Conservation (phyloP, 2,888 invertebrate species). For the Mesorhabditis spiculigera region DNA sequence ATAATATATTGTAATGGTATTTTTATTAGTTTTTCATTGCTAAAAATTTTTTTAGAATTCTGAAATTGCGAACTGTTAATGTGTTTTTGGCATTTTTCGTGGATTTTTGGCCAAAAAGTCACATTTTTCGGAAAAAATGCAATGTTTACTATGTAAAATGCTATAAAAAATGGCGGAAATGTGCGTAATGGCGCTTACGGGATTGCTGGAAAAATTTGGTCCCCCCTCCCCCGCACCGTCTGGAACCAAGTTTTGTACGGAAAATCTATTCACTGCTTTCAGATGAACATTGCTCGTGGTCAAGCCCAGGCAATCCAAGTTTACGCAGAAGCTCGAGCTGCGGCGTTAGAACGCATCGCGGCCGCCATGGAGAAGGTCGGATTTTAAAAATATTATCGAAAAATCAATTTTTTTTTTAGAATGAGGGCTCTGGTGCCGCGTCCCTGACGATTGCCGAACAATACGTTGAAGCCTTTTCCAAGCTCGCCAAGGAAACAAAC, state of each 20-base stretch:
- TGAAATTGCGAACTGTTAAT: neutral
- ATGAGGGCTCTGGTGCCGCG: constrained; percentile 71
- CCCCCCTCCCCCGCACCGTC: too few relatives aligned
- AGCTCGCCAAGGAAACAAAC: constrained; percentile 86
- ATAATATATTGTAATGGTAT: too few relatives aligned
- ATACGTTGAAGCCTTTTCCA: constrained; percentile 88
- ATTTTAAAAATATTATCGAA: neutral
- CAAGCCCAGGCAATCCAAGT: constrained; percentile 86
- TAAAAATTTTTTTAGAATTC: too few relatives aligned
- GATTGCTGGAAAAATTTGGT: too few relatives aligned
- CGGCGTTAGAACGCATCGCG: constrained; percentile 76
- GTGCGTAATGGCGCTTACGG: neutral
- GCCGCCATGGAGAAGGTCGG: constrained; percentile 61
- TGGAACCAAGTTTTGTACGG: too few relatives aligned
- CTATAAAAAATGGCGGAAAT: too few relatives aligned
- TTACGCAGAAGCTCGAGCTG: constrained; percentile 83
- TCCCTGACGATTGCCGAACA: constrained; percentile 88
- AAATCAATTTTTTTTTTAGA: neutral
- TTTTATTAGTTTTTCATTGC: too few relatives aligned
- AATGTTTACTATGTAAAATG: too few relatives aligned
- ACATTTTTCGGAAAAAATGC: too few relatives aligned
- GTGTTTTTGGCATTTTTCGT: neutral
- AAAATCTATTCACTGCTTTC: neutral
- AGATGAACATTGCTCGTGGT: constrained; percentile 58
- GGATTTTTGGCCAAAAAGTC: too few relatives aligned